Conservation (phyloP, 2,113 vertebrate species). For the Rhegmatorhina hoffmannsi region DNA sequence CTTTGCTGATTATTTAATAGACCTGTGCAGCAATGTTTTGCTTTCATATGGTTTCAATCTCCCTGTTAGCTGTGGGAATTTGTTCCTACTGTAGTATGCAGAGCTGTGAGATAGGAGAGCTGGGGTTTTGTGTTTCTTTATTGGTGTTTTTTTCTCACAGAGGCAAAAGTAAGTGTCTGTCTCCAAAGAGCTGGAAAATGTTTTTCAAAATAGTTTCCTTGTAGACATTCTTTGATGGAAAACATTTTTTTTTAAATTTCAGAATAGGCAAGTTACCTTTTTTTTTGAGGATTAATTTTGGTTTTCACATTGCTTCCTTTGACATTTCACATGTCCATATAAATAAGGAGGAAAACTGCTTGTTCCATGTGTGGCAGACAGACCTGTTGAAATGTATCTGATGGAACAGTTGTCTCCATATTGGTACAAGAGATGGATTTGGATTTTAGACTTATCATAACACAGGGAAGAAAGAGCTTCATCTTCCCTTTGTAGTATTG, state of each 20-base stretch:
- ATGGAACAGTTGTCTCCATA: not conserved
- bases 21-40: not conserved
- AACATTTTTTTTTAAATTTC: not conserved
- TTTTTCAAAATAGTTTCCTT: not conserved
- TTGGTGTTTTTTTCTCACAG: not conserved
- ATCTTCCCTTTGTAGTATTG: not conserved
- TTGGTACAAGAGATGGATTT: not conserved
- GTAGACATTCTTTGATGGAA: not conserved
- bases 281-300: not conserved
- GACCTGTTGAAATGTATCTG: not conserved
- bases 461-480: not conserved
- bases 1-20: not conserved
- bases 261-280: not conserved
- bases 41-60: not conserved
- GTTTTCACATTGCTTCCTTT: conserved; percentile 6
- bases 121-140: not conserved
- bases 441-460: not conserved
- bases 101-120: not conserved
- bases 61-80: not conserved
- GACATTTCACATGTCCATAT: not conserved
- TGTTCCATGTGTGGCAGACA: not conserved
- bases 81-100: not conserved
- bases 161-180: not conserved
- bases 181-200: not conserved
- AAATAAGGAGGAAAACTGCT: not conserved